Percentiles rank a stretch among this genome's conserved stretches.
phyloP scores from a whole-genome alignment of 2,888 invertebrate species.

The Epinotia brunnichana region DNA sequence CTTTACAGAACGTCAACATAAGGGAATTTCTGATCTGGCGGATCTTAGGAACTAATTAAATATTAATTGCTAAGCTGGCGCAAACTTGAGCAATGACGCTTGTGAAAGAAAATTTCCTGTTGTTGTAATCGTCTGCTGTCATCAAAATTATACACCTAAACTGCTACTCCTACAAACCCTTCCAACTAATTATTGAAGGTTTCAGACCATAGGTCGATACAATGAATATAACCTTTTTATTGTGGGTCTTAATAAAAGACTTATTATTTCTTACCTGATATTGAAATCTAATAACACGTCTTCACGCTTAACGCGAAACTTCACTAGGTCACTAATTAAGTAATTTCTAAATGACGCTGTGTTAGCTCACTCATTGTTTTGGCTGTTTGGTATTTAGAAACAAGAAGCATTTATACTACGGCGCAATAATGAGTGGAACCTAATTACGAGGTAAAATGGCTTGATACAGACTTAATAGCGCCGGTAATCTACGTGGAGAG shows the following conservation, averaged over 20 bases:
- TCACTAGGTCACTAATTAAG: slow-evolving; percentile 50
- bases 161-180: background rate
- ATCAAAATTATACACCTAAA: background rate
- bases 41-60: background rate
- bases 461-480: slow-evolving; percentile 53
- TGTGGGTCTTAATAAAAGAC: too few species aligned
- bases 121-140: background rate
- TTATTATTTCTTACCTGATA: background rate
- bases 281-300: background rate
- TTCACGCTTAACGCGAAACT: background rate
- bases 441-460: slow-evolving; percentile 60
- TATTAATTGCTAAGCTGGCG: background rate
- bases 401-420: slow-evolving; percentile 54
- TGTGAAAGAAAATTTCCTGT: background rate
- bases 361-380: slow-evolving; percentile 53
- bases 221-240: too few species aligned
- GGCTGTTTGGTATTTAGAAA: slow-evolving; percentile 53
- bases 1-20: background rate
- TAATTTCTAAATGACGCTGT: slow-evolving; percentile 49
- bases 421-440: slow-evolving; percentile 57
- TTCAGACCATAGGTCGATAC: background rate
- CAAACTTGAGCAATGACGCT: background rate
- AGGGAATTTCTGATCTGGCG: background rate
- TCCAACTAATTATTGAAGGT: background rate
- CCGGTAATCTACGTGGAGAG: slow-evolving; percentile 42